Evolutionary conservation across 2,888 invertebrate species (phyloP), one percentile per base, ranked within the genome.

Genomic region (Sinelater perroti): DNA sequence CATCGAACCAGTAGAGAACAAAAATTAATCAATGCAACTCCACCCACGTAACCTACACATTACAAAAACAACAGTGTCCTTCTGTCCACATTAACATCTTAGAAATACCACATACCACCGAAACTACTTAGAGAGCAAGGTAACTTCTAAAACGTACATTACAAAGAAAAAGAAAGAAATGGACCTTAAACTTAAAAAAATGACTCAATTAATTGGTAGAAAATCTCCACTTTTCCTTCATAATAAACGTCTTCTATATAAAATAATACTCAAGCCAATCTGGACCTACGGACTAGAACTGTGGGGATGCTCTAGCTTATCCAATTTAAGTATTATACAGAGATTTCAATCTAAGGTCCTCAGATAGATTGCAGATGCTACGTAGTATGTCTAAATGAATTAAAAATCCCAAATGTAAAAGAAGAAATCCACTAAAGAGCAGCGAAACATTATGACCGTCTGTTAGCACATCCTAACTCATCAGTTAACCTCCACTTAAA

Each of bases 251-350:
- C 35, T 59, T 1, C 7, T 58, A 2, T 56, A 58, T 24, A 61
- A 61, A 46, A 14, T 44, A 4, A 56, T 54, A 10, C 45, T 62
- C 10, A 51, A 56, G 36, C 56, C 54, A 8, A 55, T 60, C 11
- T 56, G 52, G 50, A 53, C 51, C 11, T 63, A 62, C 21, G 62
- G 59, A 10, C 46, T 58, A 8, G 50, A 63, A 35, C 17, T 64
- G 11, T 65, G 58, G 58, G 63, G 60, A 2, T 44, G 44, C 10
- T 13, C 26, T 1, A 28, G 16, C 7, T 16, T 10, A 10, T 28
- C 26, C 2, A 44, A 26, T 7, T 2, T 44, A 26, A 13, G 17
- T 2, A 26, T 44, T 16, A 44, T 26, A 16, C 28, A 44, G 17
- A 16, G 1, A 26, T 44, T 26, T 10, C 26, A 26, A 17, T 44